Evolutionary conservation across 2,113 vertebrate genomes (phyloP), one percentile per base, ranked within the genome.

Genomic region (Pyrgilauda ruficollis): DNA sequence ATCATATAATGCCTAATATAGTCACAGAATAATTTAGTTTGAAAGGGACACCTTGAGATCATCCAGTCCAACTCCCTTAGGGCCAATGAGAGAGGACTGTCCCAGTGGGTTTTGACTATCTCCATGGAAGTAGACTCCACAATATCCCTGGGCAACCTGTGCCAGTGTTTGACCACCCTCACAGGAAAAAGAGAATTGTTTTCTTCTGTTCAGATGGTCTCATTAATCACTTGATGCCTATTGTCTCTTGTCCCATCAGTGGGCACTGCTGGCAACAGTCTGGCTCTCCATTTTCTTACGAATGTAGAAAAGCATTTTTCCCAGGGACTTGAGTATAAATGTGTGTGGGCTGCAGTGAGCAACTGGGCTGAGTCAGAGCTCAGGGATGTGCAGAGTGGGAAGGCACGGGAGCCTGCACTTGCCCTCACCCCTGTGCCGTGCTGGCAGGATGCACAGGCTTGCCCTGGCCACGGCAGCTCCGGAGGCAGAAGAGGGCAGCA

Each of bases 401-500:
- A 35, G 66, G 43, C 23, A 13, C 2, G 0, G 33, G 39, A 31
- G 61, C 44, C 19, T 20, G 70, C 7, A 0, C 14, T 35, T 16
- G 73, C 11, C 35, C 43, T 24, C 17, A 0, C 10, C 2, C 15
- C 23, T 4, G 19, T n/a, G 30, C 6, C 0, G 3, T 22, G 50
- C 33, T 20, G 5, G 4, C 16, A 19, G 13, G 26, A 6, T 3
- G 2, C 3, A 0, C 35, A 6, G 46, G 28, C 49, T 43, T 6
- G 58, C 11, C 62, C 47, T 19, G 67, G 46, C 67, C 75, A 7
- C 1, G 0, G 70, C 43, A 8, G 63, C 78, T 35, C 39, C 0
- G 5, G 26, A 39, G 72, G 85, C 84, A 78, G 75, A 61, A 69
- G 85, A 89, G 77, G 87, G 81, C 89, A 94, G 87, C 82, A 73